Percentiles rank a stretch among this genome's conserved stretches.
Evolutionary conservation across 2,888 invertebrate species (phyloP).

Genomic region (Phymatocera aterrima): DNA sequence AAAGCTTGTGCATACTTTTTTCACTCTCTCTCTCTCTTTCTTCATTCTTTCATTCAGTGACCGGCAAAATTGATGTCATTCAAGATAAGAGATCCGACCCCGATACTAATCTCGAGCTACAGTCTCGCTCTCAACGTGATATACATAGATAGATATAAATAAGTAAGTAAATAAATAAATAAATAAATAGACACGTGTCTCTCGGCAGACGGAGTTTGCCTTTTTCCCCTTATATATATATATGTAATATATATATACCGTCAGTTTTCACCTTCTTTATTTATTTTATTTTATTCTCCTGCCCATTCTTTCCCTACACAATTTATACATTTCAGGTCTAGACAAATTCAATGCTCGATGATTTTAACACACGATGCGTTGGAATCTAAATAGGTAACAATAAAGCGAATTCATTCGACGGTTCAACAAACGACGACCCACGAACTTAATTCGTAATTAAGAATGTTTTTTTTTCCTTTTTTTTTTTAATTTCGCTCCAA

Average conservation of each 20-base stretch:
- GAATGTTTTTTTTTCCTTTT: background rate
- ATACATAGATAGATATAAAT: slow-evolving; percentile 18
- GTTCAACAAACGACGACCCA: background rate
- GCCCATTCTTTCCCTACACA: background rate
- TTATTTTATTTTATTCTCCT: no score
- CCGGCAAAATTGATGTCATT: slow-evolving; percentile 36
- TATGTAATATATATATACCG: background rate
- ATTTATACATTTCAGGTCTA: background rate
- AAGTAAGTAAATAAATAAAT: no score
- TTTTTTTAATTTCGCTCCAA: background rate
- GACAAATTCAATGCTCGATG: background rate
- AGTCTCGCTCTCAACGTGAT: slow-evolving; percentile 10
- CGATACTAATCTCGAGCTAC: slow-evolving; percentile 27
- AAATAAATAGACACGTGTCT: slow-evolving; percentile 12
- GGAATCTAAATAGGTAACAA: background rate
- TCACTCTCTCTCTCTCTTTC: background rate
- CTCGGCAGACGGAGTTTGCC: background rate
- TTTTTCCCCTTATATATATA: background rate
- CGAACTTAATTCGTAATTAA: background rate
- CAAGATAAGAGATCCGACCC: slow-evolving; percentile 20
- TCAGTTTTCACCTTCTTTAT: background rate
- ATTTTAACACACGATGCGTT: background rate
- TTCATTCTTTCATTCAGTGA: slow-evolving; percentile 19
- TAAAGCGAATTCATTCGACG: background rate
- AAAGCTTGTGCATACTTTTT: background rate